These are phyloP conservation scores for Chrosomus eos DNA, from an alignment of 2,797 vertebrate species.

Conservation along the genomic window DNA sequence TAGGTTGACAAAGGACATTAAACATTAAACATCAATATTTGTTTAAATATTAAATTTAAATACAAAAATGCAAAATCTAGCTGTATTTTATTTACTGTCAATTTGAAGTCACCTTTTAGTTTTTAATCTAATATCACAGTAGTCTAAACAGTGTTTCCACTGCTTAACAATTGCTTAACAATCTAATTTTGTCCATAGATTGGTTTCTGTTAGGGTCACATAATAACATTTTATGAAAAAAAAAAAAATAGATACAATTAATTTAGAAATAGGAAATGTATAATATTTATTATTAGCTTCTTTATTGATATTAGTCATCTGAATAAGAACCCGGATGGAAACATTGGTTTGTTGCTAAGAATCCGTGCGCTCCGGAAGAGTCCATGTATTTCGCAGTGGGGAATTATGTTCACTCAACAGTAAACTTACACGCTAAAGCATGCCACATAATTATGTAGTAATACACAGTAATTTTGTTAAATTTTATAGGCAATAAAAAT, in stretches of 20 bases:
- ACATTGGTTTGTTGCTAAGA: constrained; percentile 51
- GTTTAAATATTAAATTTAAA: background rate
- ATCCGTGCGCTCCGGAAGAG: constrained; percentile 24
- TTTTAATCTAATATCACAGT: background rate
- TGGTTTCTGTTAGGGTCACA: background rate
- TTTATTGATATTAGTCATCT: background rate
- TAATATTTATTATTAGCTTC: background rate
- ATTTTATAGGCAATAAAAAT: background rate
- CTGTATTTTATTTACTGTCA: background rate
- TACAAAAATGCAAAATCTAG: background rate
- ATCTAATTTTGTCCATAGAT: background rate
- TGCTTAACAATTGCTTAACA: background rate
- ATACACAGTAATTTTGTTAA: background rate
- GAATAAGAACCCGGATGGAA: constrained; percentile 35
- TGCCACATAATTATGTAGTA: background rate
- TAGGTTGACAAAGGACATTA: background rate
- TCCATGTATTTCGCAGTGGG: constrained; percentile 12
- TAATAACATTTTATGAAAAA: background rate
- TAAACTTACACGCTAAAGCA: background rate
- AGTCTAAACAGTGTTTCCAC: background rate
- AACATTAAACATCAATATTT: background rate
- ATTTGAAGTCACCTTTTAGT: background rate
- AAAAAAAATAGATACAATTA: too few relatives aligned
- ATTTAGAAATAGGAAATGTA: background rate
- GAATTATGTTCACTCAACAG: background rate